Conservation (phyloP, 2,888 invertebrate species). For the Molorchus minor region DNA sequence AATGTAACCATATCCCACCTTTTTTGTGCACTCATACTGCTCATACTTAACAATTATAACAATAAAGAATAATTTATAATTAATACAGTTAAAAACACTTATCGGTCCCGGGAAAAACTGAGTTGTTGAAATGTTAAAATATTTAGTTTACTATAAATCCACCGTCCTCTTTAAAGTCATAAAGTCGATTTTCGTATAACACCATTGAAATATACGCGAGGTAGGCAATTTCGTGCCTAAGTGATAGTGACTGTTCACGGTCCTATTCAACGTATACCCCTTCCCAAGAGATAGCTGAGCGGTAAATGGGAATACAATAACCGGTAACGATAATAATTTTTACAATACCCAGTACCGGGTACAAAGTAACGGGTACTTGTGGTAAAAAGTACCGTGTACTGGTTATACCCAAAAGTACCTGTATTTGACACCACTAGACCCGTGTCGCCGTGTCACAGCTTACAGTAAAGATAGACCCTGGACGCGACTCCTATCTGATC, state of each 20-base stretch:
- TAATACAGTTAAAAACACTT: no score
- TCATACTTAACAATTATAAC: neutral
- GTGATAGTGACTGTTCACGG: no score
- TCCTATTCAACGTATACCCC: no score
- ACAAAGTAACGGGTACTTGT: neutral
- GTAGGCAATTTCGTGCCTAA: neutral
- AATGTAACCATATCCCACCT: neutral
- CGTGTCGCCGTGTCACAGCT: no score
- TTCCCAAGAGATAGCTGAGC: neutral
- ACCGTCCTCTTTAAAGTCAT: neutral
- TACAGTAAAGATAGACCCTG: no score
- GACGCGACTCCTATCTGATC: no score
- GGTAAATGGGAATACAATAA: neutral
- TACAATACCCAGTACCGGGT: neutral
- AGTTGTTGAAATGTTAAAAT: neutral
- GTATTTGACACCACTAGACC: no score
- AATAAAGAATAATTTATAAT: no score
- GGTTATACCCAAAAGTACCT: no score
- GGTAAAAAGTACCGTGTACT: no score
- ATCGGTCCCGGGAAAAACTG: neutral
- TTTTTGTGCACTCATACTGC: neutral
- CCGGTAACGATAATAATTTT: no score
- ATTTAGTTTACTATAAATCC: neutral
- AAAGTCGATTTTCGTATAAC: neutral
- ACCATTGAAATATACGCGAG: neutral